These are phyloP conservation scores for Chromoteleia sp. DNA, from an alignment of 2,888 invertebrate genomes.

Conservation along the genomic window DNA sequence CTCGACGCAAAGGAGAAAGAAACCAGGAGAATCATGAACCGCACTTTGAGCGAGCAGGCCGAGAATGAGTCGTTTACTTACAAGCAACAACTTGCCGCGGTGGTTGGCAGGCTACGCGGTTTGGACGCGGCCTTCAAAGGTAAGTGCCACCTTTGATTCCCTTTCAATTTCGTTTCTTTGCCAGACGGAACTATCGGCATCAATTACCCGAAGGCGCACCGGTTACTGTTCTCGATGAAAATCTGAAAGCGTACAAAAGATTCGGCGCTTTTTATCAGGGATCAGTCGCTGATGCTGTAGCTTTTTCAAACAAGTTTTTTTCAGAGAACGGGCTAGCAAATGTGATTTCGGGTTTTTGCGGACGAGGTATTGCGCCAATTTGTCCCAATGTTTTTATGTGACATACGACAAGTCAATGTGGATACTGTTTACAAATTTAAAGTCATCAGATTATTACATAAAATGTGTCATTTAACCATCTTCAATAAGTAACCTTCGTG, in stretches of 20 bases:
- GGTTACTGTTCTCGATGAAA: conserved; percentile 7
- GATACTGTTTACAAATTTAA: too few relatives aligned
- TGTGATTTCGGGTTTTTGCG: neutral
- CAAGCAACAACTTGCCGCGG: conserved; percentile 89
- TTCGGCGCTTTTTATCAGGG: neutral
- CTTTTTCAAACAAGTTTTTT: neutral
- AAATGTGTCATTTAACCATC: too few relatives aligned
- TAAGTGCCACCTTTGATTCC: conserved; percentile 81
- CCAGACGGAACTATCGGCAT: conserved; percentile 13
- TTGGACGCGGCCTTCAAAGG: conserved; percentile 91
- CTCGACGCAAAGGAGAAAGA: conserved; percentile 87
- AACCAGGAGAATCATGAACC: conserved; percentile 85
- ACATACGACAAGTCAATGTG: too few relatives aligned
- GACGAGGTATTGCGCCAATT: neutral
- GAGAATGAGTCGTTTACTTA: conserved; percentile 89
- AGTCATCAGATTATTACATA: too few relatives aligned
- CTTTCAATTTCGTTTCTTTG: conserved; percentile 32
- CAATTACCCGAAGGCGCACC: conserved; percentile 16
- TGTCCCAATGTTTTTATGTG: too few relatives aligned
- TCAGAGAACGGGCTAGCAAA: neutral
- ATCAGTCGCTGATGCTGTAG: neutral
- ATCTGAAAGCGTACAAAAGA: neutral
- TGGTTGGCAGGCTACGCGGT: conserved; percentile 91
- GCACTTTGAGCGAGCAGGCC: conserved; percentile 88
- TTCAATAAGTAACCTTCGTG: too few relatives aligned